phyloP scores from a whole-genome alignment of 2,888 invertebrate genomes.

The Sesamia inferens region DNA sequence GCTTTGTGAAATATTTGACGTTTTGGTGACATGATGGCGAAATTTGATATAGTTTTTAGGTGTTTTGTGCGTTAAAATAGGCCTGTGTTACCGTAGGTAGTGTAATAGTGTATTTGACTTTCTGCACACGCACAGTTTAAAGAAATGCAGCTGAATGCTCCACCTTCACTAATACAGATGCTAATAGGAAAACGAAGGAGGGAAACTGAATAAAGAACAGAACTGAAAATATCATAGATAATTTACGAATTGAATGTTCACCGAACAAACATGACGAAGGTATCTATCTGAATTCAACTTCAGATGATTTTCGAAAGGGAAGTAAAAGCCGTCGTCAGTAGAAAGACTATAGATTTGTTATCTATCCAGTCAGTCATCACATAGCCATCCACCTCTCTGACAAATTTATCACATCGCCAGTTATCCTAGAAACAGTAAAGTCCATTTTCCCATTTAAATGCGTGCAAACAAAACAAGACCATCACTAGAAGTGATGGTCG shows the following conservation, averaged over 20 bases:
- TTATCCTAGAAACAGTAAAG: neutral
- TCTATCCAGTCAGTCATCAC: no score
- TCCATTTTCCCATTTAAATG: neutral
- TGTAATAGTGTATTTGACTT: neutral
- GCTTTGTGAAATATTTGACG: conserved; percentile 25
- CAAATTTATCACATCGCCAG: no score
- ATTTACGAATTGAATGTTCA: neutral
- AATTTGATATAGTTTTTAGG: conserved; percentile 3
- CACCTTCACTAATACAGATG: neutral
- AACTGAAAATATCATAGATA: neutral
- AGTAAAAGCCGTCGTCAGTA: no score
- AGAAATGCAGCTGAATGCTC: neutral
- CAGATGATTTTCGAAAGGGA: no score
- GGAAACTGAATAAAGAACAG: neutral
- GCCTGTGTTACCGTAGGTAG: neutral
- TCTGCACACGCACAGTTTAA: neutral
- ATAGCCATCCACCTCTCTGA: no score
- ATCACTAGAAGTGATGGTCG: no score
- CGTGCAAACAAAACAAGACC: neutral
- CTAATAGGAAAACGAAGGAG: neutral
- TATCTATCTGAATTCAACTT: no score
- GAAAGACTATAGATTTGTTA: no score
- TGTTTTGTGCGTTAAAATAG: conserved; percentile 4
- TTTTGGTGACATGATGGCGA: conserved; percentile 14
- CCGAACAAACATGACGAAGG: no score